Evolutionary conservation across 2,888 invertebrate species (phyloP).

Genomic region (Dilophus febrilis): DNA sequence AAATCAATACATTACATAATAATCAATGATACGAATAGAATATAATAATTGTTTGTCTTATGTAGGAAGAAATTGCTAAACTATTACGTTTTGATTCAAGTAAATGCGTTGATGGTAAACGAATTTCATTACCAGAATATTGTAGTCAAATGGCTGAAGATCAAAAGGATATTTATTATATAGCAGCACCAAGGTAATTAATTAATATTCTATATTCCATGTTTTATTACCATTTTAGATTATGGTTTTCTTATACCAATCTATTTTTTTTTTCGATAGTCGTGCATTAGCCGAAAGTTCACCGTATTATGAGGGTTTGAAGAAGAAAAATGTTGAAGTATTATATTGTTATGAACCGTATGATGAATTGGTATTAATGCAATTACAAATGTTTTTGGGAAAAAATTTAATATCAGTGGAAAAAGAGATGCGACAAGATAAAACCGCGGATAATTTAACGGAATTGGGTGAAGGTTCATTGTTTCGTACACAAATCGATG

Average conservation of each 20-base stretch:
- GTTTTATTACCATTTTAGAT: too few relatives aligned
- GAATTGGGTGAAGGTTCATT: slow-evolving; percentile 54
- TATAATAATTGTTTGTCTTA: slow-evolving; percentile 16
- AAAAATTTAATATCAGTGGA: slow-evolving; percentile 73
- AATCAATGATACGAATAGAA: too few relatives aligned
- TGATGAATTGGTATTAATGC: slow-evolving; percentile 87
- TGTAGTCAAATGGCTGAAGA: slow-evolving; percentile 55
- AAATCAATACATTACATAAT: too few relatives aligned
- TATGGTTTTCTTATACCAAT: neutral
- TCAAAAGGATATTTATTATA: slow-evolving; percentile 76
- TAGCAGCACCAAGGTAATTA: slow-evolving; percentile 76
- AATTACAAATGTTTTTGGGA: slow-evolving; percentile 58
- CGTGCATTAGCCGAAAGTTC: slow-evolving; percentile 84
- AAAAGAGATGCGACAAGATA: slow-evolving; percentile 73
- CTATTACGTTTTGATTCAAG: slow-evolving; percentile 87
- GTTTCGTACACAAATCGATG: slow-evolving; percentile 56
- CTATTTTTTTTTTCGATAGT: slow-evolving; percentile 38
- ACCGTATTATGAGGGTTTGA: slow-evolving; percentile 86
- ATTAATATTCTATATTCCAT: slow-evolving; percentile 12
- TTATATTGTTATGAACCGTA: slow-evolving; percentile 94
- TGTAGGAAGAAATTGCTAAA: slow-evolving; percentile 76
- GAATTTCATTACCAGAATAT: slow-evolving; percentile 69
- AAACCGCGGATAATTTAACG: slow-evolving; percentile 36
- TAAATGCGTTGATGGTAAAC: slow-evolving; percentile 46
- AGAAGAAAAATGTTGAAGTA: slow-evolving; percentile 75